Percentiles rank a stretch among this genome's conserved stretches.
phyloP scores from a whole-genome alignment of 1,140 invertebrate species.

The Augochlora pura region DNA sequence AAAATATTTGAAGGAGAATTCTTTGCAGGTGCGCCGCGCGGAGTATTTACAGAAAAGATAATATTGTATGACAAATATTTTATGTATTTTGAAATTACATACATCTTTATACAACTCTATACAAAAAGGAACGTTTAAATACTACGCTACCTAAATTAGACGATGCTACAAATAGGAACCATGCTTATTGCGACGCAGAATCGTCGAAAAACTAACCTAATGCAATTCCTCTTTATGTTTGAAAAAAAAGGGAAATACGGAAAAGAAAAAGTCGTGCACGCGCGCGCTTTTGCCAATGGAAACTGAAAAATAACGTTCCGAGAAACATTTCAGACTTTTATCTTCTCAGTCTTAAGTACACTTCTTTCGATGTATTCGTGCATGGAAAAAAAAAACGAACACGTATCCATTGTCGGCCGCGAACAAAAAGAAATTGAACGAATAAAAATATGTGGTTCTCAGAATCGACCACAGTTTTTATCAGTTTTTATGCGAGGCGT shows the following conservation, averaged over 20 bases:
- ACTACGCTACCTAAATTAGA: slow-evolving; percentile 28
- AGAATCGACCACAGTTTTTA: background rate
- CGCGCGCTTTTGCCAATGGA: too few relatives aligned
- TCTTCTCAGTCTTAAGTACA: slow-evolving; percentile 10
- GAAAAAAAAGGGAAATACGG: background rate
- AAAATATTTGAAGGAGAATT: too few relatives aligned
- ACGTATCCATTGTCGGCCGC: background rate
- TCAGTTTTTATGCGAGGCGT: too few relatives aligned
- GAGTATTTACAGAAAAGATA: background rate
- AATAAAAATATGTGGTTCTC: background rate
- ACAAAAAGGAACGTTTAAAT: slow-evolving; percentile 49
- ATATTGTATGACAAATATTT: slow-evolving; percentile 54
- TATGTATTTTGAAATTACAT: slow-evolving; percentile 50
- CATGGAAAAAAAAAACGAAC: background rate
- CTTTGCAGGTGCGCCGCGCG: too few relatives aligned
- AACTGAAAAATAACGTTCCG: too few relatives aligned
- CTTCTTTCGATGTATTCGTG: too few relatives aligned
- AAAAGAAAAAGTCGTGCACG: background rate
- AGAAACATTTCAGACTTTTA: slow-evolving; percentile 2
- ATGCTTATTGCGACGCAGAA: background rate
- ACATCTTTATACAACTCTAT: background rate
- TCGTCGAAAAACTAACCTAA: background rate
- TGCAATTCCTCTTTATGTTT: background rate
- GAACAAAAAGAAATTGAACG: background rate
- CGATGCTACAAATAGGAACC: slow-evolving; percentile 22